Base-by-base conservation (phyloP, 2,888 invertebrate species). In the Sericinus montela region DNA sequence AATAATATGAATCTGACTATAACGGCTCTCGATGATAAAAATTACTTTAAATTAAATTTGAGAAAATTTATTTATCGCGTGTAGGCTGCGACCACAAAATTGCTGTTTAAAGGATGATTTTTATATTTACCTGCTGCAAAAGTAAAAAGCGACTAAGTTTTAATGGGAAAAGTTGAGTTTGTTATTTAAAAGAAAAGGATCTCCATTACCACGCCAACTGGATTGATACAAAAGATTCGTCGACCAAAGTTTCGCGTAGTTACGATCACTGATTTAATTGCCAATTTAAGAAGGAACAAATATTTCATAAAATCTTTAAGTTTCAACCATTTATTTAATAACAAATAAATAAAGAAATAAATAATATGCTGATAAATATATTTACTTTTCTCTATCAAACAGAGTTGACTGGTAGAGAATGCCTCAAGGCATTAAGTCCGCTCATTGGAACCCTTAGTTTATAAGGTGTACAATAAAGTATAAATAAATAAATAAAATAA, bases 151-250 rank as follows among this genome's bases (percentile, higher is more conserved):
- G 34, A 32, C 34, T 44, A 49, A 49, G 43, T 49, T 44, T 49
- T 44, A 49, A 49, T 49, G 44, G 44, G 48, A 49, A 49, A 49
- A 49, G 48, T 49, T 48, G 44, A 44, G 48, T 48, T 48, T 48
- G 48, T 43, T 49, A 49, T 39, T 48, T 11, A 16, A 44, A 44
- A 49, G 43, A 39, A 49, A 49, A 49, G 43, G 39, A 49, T 44
- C 48, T 49, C 39, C 48, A 44, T 49, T 49, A 49, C 48, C 32
- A 32, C 35, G 39, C 38, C 38, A 38, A 29, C 15, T 39, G 44
- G 39, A 49, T 44, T 49, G 44, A 49, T 44, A 49, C 39, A 44
- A 49, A 49, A 44, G 48, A 38, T 43, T 43, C 32, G 32, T 13
- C 14, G 44, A 39, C 38, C 23, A 30, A 38, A 48, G 43, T 43